These are phyloP conservation scores for Lasioglossum albipes DNA, from an alignment of 1,140 invertebrate species.

Conservation along the genomic window DNA sequence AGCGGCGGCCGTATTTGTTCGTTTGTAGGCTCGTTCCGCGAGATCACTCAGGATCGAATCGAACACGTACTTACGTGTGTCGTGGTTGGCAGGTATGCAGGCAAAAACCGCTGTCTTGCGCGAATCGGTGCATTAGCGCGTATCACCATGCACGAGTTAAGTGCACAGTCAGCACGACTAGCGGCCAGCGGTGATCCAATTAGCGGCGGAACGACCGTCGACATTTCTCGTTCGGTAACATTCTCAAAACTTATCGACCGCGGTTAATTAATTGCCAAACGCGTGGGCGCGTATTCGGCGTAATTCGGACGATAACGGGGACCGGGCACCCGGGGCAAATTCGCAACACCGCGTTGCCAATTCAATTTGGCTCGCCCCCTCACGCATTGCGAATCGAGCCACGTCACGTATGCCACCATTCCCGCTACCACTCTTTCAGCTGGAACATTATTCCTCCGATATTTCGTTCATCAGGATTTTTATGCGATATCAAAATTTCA, in stretches of 20 bases:
- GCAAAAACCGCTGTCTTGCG: conserved; percentile 23
- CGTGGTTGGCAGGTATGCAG: conserved; percentile 10
- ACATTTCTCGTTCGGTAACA: conserved; percentile 15
- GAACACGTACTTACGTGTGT: conserved; percentile 20
- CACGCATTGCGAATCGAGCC: too few species aligned
- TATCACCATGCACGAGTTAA: conserved; percentile 22
- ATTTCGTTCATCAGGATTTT: too few species aligned
- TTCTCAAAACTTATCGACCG: conserved; percentile 1
- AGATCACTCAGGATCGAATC: neutral
- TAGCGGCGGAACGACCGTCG: conserved; percentile 22
- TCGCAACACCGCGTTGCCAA: too few species aligned
- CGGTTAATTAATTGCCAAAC: conserved; percentile 5
- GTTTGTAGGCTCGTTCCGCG: neutral
- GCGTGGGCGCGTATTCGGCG: conserved; percentile 8
- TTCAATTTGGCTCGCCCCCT: too few species aligned
- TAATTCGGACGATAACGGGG: neutral
- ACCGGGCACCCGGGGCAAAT: too few species aligned
- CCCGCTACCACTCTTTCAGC: too few species aligned
- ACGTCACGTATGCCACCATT: too few species aligned
- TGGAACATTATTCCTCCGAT: too few species aligned
- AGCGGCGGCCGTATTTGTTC: conserved; percentile 11
- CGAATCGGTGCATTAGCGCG: conserved; percentile 29
- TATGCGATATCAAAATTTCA: too few species aligned
- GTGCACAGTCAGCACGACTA: conserved; percentile 4
- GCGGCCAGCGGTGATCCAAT: conserved; percentile 15